A percentile compares a stretch with the other conserved stretches of the same genome.
phyloP scores from a whole-genome alignment of 37 sponge, comb jelly and placozoan species.

The Geodia barretti region DNA sequence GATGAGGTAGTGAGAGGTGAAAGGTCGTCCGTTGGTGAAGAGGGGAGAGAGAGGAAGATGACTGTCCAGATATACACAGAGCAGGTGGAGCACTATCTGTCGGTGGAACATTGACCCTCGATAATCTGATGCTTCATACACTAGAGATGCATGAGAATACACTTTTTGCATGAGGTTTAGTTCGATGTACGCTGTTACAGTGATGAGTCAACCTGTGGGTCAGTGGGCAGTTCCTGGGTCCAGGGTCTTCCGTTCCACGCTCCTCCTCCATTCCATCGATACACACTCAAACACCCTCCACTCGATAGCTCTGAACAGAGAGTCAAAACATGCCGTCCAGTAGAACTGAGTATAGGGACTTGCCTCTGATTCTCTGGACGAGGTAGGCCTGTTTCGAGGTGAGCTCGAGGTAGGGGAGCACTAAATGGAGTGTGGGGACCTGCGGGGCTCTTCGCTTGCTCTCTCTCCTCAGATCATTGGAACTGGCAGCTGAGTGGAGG shows the following conservation, averaged over 20 bases:
- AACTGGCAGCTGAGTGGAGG: slow-evolving; percentile 10
- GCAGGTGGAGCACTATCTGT: slow-evolving; percentile 81
- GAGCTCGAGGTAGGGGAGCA: slow-evolving; percentile 82
- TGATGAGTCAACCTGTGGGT: slow-evolving; percentile 93
- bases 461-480: slow-evolving; percentile 30
- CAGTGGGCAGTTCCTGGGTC: slow-evolving; percentile 87
- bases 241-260: slow-evolving; percentile 73
- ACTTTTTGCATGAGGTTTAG: no score
- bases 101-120: no score
- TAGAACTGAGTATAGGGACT: no score
- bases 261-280: slow-evolving; percentile 84
- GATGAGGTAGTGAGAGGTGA: slow-evolving; percentile 78
- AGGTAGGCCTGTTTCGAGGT: slow-evolving; percentile 89
- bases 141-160: no score
- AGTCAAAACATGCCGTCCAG: not conserved
- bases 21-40: slow-evolving; percentile 76
- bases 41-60: slow-evolving; percentile 79
- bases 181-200: no score
- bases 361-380: slow-evolving; percentile 75
- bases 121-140: no score
- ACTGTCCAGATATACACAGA: slow-evolving; percentile 84
- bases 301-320: slow-evolving; percentile 65
- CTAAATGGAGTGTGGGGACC: slow-evolving; percentile 58
- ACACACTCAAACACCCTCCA: slow-evolving; percentile 71
- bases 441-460: slow-evolving; percentile 35